Percentiles rank a stretch among this genome's conserved stretches.
These are phyloP conservation scores for Takifugu flavidus DNA, from an alignment of 2,113 vertebrate species.

Conservation along the genomic window DNA sequence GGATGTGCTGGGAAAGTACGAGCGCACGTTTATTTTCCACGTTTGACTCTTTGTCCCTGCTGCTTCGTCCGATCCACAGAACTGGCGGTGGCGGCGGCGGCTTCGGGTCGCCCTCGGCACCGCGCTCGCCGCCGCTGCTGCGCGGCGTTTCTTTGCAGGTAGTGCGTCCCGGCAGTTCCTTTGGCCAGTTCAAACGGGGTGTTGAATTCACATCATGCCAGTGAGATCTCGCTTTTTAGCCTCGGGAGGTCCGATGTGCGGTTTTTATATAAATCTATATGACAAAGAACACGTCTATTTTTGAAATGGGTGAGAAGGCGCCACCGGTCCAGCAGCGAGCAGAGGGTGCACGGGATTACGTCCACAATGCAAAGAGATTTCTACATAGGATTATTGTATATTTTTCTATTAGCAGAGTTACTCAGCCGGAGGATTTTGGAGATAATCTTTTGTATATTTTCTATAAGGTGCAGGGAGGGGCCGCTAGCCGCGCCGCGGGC, in stretches of 20 bases:
- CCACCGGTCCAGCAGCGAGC: conserved; percentile 32
- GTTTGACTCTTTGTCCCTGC: neutral
- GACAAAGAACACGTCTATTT: conserved; percentile 75
- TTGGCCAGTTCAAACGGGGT: conserved; percentile 45
- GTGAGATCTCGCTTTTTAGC: conserved; percentile 53
- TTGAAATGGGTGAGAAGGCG: conserved; percentile 67
- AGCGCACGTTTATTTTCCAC: neutral
- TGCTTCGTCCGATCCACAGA: neutral
- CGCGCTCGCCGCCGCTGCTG: conserved; percentile 43
- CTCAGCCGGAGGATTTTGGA: conserved; percentile 69
- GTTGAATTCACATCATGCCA: conserved; percentile 55
- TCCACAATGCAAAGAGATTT: conserved; percentile 68
- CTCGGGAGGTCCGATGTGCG: conserved; percentile 29
- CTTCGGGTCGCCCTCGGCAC: conserved; percentile 18
- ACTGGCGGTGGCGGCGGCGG: conserved; percentile 43
- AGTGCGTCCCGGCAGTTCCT: conserved; percentile 36
- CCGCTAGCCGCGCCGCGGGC: conserved; percentile 52
- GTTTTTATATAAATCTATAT: conserved; percentile 64
- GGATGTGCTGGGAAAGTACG: neutral
- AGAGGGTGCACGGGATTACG: conserved; percentile 37
- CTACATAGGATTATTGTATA: conserved; percentile 78
- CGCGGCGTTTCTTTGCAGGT: conserved; percentile 38
- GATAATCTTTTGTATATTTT: conserved; percentile 80
- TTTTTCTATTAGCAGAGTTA: conserved; percentile 78
- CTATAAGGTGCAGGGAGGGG: conserved; percentile 62